Evolutionary conservation across 2,888 invertebrate species (phyloP).

Genomic region (Zeuzera pyrina): DNA sequence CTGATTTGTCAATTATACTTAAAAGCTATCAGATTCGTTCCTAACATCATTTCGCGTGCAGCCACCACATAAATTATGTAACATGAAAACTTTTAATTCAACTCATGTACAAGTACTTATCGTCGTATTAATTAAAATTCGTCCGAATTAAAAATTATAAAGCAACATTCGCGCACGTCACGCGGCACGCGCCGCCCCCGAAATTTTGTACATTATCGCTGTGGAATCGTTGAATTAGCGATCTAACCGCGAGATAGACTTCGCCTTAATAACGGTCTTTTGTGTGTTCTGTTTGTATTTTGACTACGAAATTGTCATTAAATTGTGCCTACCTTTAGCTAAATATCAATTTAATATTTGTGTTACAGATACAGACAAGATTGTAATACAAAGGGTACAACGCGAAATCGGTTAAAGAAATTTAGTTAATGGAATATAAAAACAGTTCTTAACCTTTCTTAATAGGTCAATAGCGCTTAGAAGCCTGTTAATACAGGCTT

Average conservation of each 20-base stretch:
- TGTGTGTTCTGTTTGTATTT: slow-evolving; percentile 32
- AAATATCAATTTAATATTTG: too few species aligned
- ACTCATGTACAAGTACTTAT: too few species aligned
- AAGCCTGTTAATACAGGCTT: too few species aligned
- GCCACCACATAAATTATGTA: slow-evolving; percentile 1
- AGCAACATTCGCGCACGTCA: slow-evolving; percentile 16
- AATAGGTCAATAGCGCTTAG: too few species aligned
- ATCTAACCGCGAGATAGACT: slow-evolving; percentile 46
- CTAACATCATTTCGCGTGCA: not conserved
- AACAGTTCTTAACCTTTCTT: too few species aligned
- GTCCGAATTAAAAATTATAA: slow-evolving; percentile 18
- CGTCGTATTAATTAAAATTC: slow-evolving; percentile 22
- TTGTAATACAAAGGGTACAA: too few species aligned
- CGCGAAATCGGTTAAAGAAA: too few species aligned
- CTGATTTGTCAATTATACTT: too few species aligned
- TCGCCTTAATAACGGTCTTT: slow-evolving; percentile 33
- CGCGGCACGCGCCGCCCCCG: slow-evolving; percentile 4
- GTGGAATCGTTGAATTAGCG: slow-evolving; percentile 30
- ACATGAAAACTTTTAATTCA: slow-evolving; percentile 1
- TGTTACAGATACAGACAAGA: too few species aligned
- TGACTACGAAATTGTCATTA: slow-evolving; percentile 4
- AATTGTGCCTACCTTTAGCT: too few species aligned
- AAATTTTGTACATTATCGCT: slow-evolving; percentile 24
- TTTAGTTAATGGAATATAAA: too few species aligned
- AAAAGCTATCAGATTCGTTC: not conserved